Evolutionary conservation across 2,113 vertebrate species (phyloP).

Genomic region (Thymallus thymallus): DNA sequence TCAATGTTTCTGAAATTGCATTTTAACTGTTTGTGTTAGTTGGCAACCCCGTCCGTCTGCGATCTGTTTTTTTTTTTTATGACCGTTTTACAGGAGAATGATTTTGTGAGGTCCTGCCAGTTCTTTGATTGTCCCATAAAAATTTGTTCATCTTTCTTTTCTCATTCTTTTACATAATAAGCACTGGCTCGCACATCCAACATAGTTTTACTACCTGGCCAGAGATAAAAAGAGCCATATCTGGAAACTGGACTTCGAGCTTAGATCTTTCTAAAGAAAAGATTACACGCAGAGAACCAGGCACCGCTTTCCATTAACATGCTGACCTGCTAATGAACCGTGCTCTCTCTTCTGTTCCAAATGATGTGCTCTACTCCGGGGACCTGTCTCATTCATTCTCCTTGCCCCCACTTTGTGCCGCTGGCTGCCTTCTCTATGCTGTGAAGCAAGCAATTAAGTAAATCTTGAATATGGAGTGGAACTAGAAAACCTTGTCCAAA

Average conservation of each 20-base stretch:
- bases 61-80: conserved; percentile 36
- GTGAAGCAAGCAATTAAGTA: background rate
- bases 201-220: conserved; percentile 60
- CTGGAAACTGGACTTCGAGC: conserved; percentile 40
- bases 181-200: conserved; percentile 38
- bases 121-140: conserved; percentile 64
- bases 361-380: conserved; percentile 8
- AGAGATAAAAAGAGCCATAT: conserved; percentile 46
- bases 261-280: conserved; percentile 26
- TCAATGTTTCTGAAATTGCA: conserved; percentile 35
- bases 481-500: too few species aligned
- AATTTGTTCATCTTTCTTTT: conserved; percentile 44
- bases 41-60: conserved; percentile 22
- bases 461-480: background rate
- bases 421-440: background rate
- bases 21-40: conserved; percentile 41
- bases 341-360: conserved; percentile 34
- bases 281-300: conserved; percentile 27
- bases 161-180: conserved; percentile 40
- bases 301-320: conserved; percentile 34
- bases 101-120: conserved; percentile 67
- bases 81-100: conserved; percentile 39
- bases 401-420: conserved; percentile 10
- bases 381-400: conserved; percentile 11
- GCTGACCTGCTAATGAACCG: conserved; percentile 48